These are phyloP conservation scores for Salvelinus alpinus DNA, from an alignment of 2,113 vertebrate species.

Conservation along the genomic window DNA sequence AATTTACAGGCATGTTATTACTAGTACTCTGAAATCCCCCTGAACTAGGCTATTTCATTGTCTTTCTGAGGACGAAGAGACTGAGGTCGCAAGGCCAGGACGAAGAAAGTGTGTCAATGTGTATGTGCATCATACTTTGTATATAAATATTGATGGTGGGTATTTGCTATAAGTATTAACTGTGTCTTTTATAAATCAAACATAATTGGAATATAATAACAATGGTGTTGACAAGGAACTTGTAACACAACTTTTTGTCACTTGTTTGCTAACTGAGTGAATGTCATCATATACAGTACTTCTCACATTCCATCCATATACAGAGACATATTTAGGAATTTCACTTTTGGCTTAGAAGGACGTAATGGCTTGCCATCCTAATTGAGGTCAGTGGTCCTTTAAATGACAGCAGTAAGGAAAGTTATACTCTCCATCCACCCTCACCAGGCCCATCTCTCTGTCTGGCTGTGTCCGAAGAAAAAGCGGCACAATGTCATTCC, in stretches of 20 bases:
- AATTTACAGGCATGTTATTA: constrained; percentile 41
- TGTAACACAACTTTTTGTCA: not conserved
- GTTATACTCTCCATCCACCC: constrained; percentile 21
- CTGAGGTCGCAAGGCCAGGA: constrained; percentile 1
- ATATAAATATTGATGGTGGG: not conserved
- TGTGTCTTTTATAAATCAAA: not conserved
- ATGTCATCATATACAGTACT: not conserved
- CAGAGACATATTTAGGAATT: constrained; percentile 20
- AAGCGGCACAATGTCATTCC: constrained; percentile 62
- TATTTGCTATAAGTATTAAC: not conserved
- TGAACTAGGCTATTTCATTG: constrained; percentile 33
- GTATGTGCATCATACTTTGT: constrained; percentile 8
- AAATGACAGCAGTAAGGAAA: constrained; percentile 43
- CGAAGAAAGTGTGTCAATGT: not conserved
- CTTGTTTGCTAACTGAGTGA: not conserved
- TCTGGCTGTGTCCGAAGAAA: constrained; percentile 41
- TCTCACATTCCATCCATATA: not conserved
- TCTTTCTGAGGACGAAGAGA: constrained; percentile 5
- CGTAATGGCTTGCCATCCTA: constrained; percentile 23
- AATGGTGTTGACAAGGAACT: not conserved
- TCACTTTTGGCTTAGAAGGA: constrained; percentile 34
- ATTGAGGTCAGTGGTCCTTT: constrained; percentile 50
- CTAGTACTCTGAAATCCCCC: constrained; percentile 41
- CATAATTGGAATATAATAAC: not conserved
- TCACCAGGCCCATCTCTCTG: constrained; percentile 32